phyloP scores from a whole-genome alignment of 2,113 vertebrate species.

The Eulemur macaco region DNA sequence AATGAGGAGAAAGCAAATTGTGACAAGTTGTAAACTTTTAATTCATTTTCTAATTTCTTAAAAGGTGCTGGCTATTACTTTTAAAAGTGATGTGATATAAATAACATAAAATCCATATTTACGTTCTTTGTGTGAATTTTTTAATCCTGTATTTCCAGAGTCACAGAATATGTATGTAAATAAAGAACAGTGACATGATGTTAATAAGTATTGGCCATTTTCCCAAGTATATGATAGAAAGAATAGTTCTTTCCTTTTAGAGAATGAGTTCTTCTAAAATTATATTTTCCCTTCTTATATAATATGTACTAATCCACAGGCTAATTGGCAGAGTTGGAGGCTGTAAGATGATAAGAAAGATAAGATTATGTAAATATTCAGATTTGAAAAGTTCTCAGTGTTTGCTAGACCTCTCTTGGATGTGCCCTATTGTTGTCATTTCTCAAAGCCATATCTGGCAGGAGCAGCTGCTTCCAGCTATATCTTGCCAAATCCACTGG shows the following conservation, averaged over 20 bases:
- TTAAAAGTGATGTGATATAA: not conserved
- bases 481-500: not conserved
- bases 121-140: not conserved
- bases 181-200: not conserved
- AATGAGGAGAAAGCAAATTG: constrained; percentile 56
- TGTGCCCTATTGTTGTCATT: not conserved
- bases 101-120: constrained; percentile 28
- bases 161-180: not conserved
- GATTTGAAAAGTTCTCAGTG: not conserved
- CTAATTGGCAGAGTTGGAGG: not conserved
- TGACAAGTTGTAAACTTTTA: constrained; percentile 71
- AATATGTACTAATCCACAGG: not conserved
- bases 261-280: constrained; percentile 1
- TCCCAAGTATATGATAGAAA: not conserved
- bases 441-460: not conserved
- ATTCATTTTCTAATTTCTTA: constrained; percentile 44
- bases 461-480: not conserved
- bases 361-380: not conserved
- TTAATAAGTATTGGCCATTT: not conserved
- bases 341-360: not conserved
- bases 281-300: not conserved
- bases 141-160: not conserved
- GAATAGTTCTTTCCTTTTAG: not conserved
- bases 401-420: not conserved
- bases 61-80: constrained; percentile 56